Percentiles rank a stretch among this genome's conserved stretches.
Evolutionary conservation across 1,140 invertebrate species (phyloP).

Genomic region (Aleiodes sp.): DNA sequence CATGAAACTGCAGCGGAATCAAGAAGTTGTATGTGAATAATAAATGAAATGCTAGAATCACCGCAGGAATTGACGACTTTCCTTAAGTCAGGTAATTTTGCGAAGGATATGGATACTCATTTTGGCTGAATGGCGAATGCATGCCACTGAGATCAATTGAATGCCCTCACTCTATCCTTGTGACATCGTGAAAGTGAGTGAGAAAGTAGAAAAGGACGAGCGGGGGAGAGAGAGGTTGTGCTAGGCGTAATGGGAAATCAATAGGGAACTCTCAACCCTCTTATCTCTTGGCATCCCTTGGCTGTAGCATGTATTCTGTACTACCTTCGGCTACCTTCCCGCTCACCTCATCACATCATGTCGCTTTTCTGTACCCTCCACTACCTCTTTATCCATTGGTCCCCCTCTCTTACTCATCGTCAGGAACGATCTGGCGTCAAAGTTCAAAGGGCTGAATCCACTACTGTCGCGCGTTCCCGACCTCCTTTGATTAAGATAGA

Average conservation of each 20-base stretch:
- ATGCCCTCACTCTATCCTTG: slow-evolving; percentile 30
- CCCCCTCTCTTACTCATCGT: slow-evolving; percentile 36
- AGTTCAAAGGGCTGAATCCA: slow-evolving; percentile 35
- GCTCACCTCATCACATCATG: neutral
- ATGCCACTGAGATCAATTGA: slow-evolving; percentile 46
- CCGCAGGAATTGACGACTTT: slow-evolving; percentile 37
- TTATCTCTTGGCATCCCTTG: slow-evolving; percentile 10
- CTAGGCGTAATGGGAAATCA: slow-evolving; percentile 48
- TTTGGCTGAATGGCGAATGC: slow-evolving; percentile 42
- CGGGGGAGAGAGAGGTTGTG: slow-evolving; percentile 9
- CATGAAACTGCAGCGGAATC: too few species aligned
- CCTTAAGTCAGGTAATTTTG: slow-evolving; percentile 17
- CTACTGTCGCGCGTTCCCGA: neutral
- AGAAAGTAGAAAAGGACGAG: neutral
- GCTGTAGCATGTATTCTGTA: slow-evolving; percentile 5
- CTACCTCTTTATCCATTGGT: slow-evolving; percentile 24
- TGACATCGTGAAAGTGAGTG: slow-evolving; percentile 9
- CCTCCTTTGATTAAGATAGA: slow-evolving; percentile 40
- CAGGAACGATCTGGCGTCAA: slow-evolving; percentile 40
- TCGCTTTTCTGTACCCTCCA: neutral
- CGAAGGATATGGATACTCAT: slow-evolving; percentile 9
- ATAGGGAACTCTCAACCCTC: slow-evolving; percentile 33
- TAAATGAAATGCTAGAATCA: slow-evolving; percentile 29
- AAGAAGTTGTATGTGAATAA: neutral
- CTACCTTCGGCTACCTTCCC: slow-evolving; percentile 6